Evolutionary conservation across 2,113 vertebrate genomes (phyloP).

Genomic region (Sinocyclocheilus grahami): DNA sequence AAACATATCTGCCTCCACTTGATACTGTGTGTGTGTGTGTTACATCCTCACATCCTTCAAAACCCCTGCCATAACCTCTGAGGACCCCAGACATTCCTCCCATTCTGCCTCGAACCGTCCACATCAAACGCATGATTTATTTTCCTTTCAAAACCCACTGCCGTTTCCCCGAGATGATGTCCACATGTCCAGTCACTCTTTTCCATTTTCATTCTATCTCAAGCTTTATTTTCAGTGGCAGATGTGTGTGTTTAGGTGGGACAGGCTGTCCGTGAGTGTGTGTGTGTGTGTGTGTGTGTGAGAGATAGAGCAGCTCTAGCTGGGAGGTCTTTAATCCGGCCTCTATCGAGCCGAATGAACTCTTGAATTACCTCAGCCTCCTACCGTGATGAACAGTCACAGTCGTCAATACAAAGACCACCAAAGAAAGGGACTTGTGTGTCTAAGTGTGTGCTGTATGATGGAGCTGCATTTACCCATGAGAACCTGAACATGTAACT

Average conservation of each 20-base stretch:
- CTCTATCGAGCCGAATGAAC: slow-evolving; percentile 15
- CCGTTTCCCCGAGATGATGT: slow-evolving; percentile 17
- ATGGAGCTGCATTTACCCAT: slow-evolving; percentile 8
- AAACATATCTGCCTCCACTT: not conserved
- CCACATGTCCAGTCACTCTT: not conserved
- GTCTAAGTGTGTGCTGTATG: not conserved
- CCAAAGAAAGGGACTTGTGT: slow-evolving; percentile 24
- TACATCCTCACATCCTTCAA: not conserved
- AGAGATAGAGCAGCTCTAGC: slow-evolving; percentile 1
- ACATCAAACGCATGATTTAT: slow-evolving; percentile 31
- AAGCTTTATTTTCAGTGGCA: slow-evolving; percentile 9
- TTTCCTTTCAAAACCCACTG: slow-evolving; percentile 9
- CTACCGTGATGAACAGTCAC: slow-evolving; percentile 23
- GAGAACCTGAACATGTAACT: slow-evolving; percentile 13
- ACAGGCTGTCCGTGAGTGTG: not conserved
- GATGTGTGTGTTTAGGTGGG: slow-evolving; percentile 14
- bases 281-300: slow-evolving; percentile 15
- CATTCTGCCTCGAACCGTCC: not conserved
- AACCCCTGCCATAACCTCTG: not conserved
- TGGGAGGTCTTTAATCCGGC: slow-evolving; percentile 44
- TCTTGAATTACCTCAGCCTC: slow-evolving; percentile 28
- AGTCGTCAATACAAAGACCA: slow-evolving; percentile 20
- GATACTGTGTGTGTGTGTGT: slow-evolving; percentile 13
- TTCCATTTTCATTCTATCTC: not conserved
- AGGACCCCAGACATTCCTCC: slow-evolving; percentile 40